Evolutionary conservation across 2,888 invertebrate genomes (phyloP).

Genomic region (Yponomeuta cagnagella): DNA sequence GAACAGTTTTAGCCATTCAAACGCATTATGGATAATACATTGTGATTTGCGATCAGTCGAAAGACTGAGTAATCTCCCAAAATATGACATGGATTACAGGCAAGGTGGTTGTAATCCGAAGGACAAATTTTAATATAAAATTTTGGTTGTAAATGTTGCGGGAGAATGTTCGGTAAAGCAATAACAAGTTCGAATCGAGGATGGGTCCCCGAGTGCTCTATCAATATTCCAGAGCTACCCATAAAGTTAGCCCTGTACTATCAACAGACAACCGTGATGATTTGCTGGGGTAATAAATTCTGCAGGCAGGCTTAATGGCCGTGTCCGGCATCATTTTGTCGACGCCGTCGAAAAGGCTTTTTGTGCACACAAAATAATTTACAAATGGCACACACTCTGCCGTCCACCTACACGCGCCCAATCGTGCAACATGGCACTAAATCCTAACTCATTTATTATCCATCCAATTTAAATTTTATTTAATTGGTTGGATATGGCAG

Average conservation of each 20-base stretch:
- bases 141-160: neutral
- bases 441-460: neutral
- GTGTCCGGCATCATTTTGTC: conserved; percentile 11
- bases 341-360: conserved; percentile 7
- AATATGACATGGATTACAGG: conserved; percentile 19
- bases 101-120: conserved; percentile 31
- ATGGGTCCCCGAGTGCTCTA: conserved; percentile 11
- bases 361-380: conserved; percentile 8
- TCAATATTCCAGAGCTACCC: conserved; percentile 12
- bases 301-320: conserved; percentile 11
- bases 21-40: conserved; percentile 52
- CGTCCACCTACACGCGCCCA: neutral
- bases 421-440: neutral
- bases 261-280: conserved; percentile 15
- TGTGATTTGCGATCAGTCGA: conserved; percentile 46
- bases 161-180: neutral
- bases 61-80: conserved; percentile 47
- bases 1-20: conserved; percentile 49
- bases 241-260: conserved; percentile 9
- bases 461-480: neutral
- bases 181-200: conserved; percentile 3
- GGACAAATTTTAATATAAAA: conserved; percentile 6
- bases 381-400: neutral
- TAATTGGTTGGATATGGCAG: no score
- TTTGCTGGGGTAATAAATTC: conserved; percentile 15